phyloP scores from a whole-genome alignment of 2,888 invertebrate genomes.

The Rhogogaster chlorosoma region DNA sequence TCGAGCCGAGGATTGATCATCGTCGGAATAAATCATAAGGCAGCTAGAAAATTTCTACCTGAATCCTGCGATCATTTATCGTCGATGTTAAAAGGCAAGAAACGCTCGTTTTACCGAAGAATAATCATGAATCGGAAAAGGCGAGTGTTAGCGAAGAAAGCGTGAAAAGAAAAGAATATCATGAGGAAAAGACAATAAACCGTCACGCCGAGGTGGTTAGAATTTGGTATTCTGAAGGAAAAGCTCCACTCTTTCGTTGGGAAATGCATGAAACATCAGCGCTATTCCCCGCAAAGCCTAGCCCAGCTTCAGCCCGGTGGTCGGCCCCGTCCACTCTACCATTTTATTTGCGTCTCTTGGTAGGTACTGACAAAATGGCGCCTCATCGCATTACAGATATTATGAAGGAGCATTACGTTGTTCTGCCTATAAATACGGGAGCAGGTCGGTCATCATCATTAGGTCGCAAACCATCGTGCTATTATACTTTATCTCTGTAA shows the following conservation, averaged over 20 bases:
- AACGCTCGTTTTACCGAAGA: background rate
- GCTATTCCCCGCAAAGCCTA: slow-evolving; percentile 33
- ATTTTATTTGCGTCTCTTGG: slow-evolving; percentile 55
- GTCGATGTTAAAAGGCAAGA: background rate
- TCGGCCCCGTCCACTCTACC: slow-evolving; percentile 1
- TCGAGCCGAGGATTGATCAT: background rate
- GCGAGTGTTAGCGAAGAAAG: background rate
- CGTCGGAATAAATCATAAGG: background rate
- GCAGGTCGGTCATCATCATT: slow-evolving; percentile 77
- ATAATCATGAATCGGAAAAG: background rate
- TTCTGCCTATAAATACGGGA: slow-evolving; percentile 65
- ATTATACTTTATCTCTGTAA: slow-evolving; percentile 76
- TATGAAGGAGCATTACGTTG: slow-evolving; percentile 57
- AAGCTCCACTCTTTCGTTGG: slow-evolving; percentile 19
- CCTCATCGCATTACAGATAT: slow-evolving; percentile 72
- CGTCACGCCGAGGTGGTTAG: background rate
- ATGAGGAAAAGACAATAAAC: background rate
- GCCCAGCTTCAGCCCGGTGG: background rate
- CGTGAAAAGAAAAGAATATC: background rate
- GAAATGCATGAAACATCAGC: slow-evolving; percentile 51
- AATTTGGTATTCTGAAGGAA: slow-evolving; percentile 44
- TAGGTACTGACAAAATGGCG: slow-evolving; percentile 71
- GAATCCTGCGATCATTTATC: background rate
- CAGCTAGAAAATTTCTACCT: background rate
- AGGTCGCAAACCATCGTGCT: slow-evolving; percentile 75